A percentile compares a stretch with the other conserved stretches of the same genome.
phyloP scores from a whole-genome alignment of 2,113 vertebrate genomes.

The Antechinus stuartii region DNA sequence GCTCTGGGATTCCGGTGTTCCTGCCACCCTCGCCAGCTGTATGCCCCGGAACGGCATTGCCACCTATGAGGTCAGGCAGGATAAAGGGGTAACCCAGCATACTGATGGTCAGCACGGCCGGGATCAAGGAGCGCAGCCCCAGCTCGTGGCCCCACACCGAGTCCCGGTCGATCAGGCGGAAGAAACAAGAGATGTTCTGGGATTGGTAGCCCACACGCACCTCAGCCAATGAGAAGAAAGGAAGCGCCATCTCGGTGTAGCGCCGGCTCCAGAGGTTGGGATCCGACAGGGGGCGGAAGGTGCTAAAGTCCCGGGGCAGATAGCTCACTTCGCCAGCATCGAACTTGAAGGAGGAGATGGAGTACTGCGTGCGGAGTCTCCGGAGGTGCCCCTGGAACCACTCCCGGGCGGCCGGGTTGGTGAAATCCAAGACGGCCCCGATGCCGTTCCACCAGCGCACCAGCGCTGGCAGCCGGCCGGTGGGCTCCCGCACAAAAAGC shows the following conservation, averaged over 20 bases:
- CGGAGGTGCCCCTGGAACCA: constrained; percentile 93
- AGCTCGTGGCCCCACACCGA: constrained; percentile 96
- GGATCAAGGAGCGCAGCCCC: constrained; percentile 95
- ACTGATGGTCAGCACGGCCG: constrained; percentile 94
- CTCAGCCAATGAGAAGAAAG: constrained; percentile 92
- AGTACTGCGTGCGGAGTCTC: constrained; percentile 88
- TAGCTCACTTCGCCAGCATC: constrained; percentile 96
- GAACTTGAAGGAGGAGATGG: constrained; percentile 94
- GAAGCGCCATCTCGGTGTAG: constrained; percentile 95
- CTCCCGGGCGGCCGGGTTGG: constrained; percentile 91
- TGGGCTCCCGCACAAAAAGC: constrained; percentile 90
- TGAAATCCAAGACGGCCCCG: constrained; percentile 94
- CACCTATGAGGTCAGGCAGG: constrained; percentile 93
- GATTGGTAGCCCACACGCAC: constrained; percentile 95
- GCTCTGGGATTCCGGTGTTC: constrained; percentile 87
- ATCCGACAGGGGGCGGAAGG: constrained; percentile 87
- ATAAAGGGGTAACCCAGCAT: constrained; percentile 96
- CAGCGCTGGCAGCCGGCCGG: constrained; percentile 87
- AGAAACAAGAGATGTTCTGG: constrained; percentile 96
- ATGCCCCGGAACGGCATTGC: constrained; percentile 87
- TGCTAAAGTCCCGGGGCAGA: constrained; percentile 93
- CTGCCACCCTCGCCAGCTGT: constrained; percentile 55
- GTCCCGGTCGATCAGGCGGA: constrained; percentile 94
- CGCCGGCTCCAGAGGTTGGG: constrained; percentile 94
- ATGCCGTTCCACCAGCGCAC: constrained; percentile 97